These are phyloP conservation scores for Drosophila nannoptera DNA, from an alignment of 1,140 invertebrate species.

Conservation along the genomic window DNA sequence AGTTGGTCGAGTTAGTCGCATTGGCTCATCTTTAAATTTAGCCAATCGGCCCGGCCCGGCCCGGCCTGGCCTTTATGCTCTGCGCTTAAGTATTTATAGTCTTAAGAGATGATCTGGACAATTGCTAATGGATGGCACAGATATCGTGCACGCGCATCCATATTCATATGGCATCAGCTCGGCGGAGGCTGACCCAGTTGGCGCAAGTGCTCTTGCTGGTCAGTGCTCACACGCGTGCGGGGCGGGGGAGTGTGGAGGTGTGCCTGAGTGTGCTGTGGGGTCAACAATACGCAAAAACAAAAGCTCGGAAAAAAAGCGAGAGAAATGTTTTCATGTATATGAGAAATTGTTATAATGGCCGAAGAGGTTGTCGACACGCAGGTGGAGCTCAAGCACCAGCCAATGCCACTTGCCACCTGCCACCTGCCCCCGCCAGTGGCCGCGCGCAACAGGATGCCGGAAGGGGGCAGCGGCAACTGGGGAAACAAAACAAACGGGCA, in stretches of 20 bases:
- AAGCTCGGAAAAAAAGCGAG: not conserved
- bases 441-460: slow-evolving; percentile 4
- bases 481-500: slow-evolving; percentile 38
- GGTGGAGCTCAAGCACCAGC: slow-evolving; percentile 20
- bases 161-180: slow-evolving; percentile 20
- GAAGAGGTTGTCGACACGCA: slow-evolving; percentile 44
- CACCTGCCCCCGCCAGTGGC: not conserved
- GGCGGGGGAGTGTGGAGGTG: not conserved
- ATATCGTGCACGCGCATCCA: slow-evolving; percentile 44
- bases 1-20: not conserved
- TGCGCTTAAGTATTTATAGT: slow-evolving; percentile 29
- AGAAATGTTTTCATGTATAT: slow-evolving; percentile 30
- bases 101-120: slow-evolving; percentile 44
- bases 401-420: slow-evolving; percentile 10
- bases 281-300: slow-evolving; percentile 58
- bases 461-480: not conserved
- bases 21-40: slow-evolving; percentile 1
- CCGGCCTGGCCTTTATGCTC: not conserved
- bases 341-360: slow-evolving; percentile 49
- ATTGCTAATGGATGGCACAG: slow-evolving; percentile 40
- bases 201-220: slow-evolving; percentile 31
- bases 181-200: slow-evolving; percentile 45
- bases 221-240: slow-evolving; percentile 12
- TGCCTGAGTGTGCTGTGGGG: slow-evolving; percentile 35
- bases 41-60: too few relatives aligned